phyloP scores from a whole-genome alignment of 1,140 invertebrate species.

The Trinorchestia longiramus region DNA sequence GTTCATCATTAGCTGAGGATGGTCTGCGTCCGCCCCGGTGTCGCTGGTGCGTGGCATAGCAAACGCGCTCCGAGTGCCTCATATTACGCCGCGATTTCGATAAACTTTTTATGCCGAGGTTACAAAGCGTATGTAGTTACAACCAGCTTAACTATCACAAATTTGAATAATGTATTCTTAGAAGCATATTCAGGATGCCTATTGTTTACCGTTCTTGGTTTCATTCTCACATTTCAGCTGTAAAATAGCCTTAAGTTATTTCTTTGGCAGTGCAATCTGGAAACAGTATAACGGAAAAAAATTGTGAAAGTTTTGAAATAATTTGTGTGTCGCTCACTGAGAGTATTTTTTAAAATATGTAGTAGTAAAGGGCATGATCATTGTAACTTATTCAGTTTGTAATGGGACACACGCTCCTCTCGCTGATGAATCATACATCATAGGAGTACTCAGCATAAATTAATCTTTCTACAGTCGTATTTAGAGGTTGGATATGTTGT shows the following conservation, averaged over 20 bases:
- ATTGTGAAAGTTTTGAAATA: neutral
- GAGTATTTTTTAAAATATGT: no score
- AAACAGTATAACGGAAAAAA: neutral
- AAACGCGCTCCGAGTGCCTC: neutral
- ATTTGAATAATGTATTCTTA: neutral
- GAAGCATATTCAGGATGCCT: neutral
- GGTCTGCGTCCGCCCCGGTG: neutral
- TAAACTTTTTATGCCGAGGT: neutral
- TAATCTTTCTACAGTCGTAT: neutral
- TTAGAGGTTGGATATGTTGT: neutral
- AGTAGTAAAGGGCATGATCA: neutral
- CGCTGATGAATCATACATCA: no score
- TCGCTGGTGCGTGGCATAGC: neutral
- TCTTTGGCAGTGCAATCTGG: neutral
- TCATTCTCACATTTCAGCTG: neutral
- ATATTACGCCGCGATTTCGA: neutral
- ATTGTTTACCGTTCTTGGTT: neutral
- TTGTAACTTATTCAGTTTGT: neutral
- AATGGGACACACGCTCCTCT: neutral
- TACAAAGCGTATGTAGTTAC: neutral
- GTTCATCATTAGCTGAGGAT: neutral
- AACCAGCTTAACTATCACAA: neutral
- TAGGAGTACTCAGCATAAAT: neutral
- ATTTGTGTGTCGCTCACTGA: no score
- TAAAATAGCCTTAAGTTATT: neutral